Evolutionary conservation across 2,888 invertebrate genomes (phyloP).

Genomic region (Thereva nobilitata): DNA sequence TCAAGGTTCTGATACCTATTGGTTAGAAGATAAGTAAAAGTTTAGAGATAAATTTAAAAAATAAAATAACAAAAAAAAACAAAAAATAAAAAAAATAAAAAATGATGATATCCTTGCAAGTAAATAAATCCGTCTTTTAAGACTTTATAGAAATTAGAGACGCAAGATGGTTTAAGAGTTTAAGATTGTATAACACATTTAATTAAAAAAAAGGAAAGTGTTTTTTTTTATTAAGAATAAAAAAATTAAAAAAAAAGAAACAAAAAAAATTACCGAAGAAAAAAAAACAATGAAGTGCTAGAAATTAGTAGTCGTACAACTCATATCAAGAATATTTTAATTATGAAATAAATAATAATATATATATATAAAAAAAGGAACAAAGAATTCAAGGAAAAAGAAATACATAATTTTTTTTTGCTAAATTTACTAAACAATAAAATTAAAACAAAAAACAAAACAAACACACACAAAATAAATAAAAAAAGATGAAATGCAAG

Average conservation of each 20-base stretch:
- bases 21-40: neutral
- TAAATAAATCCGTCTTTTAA: slow-evolving; percentile 34
- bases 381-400: neutral
- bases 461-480: slow-evolving; percentile 7
- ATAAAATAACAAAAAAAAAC: slow-evolving; percentile 1
- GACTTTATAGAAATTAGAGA: no score
- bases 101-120: slow-evolving; percentile 24
- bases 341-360: slow-evolving; percentile 4
- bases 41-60: slow-evolving; percentile 5
- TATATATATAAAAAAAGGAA: slow-evolving; percentile 2
- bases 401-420: neutral
- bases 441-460: slow-evolving; percentile 12
- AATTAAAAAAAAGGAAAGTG: slow-evolving; percentile 14
- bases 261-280: slow-evolving; percentile 13
- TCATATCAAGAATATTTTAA: slow-evolving; percentile 31
- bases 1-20: slow-evolving; percentile 27
- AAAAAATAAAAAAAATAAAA: slow-evolving; percentile 9
- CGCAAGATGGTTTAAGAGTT: no score
- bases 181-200: no score
- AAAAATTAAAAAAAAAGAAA: slow-evolving; percentile 18
- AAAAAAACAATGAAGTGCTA: slow-evolving; percentile 20
- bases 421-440: neutral
- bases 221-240: slow-evolving; percentile 6
- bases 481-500: neutral
- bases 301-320: slow-evolving; percentile 16